phyloP scores from a whole-genome alignment of 1,140 invertebrate genomes.

The Teleopsis dalmanni region DNA sequence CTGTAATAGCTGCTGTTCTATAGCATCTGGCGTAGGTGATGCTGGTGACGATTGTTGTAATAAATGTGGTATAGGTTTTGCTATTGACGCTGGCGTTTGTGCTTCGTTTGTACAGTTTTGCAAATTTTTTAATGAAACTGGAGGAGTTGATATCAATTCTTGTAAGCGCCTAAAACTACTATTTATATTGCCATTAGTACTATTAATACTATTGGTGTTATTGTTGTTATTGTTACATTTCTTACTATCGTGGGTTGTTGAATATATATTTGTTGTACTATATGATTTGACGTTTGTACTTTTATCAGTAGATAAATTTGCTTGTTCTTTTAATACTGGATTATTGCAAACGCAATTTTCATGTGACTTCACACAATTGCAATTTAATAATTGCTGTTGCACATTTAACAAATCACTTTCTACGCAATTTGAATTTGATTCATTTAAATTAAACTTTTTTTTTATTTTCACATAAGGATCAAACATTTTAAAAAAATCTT shows the following conservation, averaged over 20 bases:
- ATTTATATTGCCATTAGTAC: slow-evolving; percentile 23
- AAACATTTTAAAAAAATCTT: slow-evolving; percentile 31
- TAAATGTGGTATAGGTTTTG: slow-evolving; percentile 4
- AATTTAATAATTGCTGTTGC: too few species aligned
- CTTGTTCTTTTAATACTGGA: slow-evolving; percentile 23
- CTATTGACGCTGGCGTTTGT: slow-evolving; percentile 5
- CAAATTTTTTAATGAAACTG: slow-evolving; percentile 16
- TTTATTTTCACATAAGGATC: slow-evolving; percentile 44
- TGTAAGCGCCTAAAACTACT: slow-evolving; percentile 40
- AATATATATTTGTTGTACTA: slow-evolving; percentile 9
- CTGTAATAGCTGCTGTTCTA: background rate
- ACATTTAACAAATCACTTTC: slow-evolving; percentile 31
- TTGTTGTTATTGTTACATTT: slow-evolving; percentile 15
- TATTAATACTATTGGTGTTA: slow-evolving; percentile 1
- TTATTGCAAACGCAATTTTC: slow-evolving; percentile 26
- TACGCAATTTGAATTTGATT: too few species aligned
- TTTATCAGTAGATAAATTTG: too few species aligned
- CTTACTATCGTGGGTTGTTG: slow-evolving; percentile 9
- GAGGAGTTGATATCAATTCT: slow-evolving; percentile 43
- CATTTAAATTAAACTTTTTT: slow-evolving; percentile 39
- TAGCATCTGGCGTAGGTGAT: background rate
- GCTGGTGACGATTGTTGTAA: background rate
- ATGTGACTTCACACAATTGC: too few species aligned
- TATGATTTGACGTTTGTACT: too few species aligned
- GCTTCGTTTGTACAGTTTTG: slow-evolving; percentile 11